These are phyloP conservation scores for Pogona vitticeps DNA, from an alignment of 2,113 vertebrate genomes.

Conservation along the genomic window DNA sequence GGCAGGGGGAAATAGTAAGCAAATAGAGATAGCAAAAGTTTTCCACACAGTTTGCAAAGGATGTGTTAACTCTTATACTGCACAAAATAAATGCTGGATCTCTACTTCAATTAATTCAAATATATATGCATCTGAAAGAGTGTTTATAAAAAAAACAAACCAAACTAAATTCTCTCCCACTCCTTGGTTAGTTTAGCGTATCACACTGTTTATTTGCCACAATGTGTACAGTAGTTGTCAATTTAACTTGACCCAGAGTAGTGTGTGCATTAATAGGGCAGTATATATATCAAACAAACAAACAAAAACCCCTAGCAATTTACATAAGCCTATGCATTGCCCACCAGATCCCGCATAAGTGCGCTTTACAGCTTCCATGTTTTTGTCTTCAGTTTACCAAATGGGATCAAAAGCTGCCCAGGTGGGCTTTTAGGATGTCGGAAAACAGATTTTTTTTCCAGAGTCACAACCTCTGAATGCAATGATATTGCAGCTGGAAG, in stretches of 20 bases:
- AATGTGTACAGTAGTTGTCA: no score
- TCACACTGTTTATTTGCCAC: not conserved
- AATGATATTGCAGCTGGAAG: conserved; percentile 60
- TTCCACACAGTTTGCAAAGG: not conserved
- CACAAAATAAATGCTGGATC: not conserved
- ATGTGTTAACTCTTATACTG: not conserved
- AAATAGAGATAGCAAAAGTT: no score
- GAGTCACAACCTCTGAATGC: conserved; percentile 69
- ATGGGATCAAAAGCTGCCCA: not conserved
- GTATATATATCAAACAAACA: no score
- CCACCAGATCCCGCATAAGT: not conserved
- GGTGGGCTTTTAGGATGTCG: not conserved
- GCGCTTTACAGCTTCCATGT: not conserved
- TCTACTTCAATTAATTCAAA: not conserved
- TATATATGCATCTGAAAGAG: not conserved
- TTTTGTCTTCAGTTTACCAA: not conserved
- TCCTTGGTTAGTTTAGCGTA: not conserved
- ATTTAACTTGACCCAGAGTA: no score
- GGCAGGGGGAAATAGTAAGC: not conserved
- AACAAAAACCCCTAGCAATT: not conserved
- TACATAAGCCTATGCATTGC: not conserved
- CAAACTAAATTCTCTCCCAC: not conserved
- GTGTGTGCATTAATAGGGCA: no score
- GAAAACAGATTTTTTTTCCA: conserved; percentile 44
- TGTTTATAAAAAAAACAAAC: not conserved